Percentiles rank a stretch among this genome's conserved stretches.
phyloP scores from a whole-genome alignment of 2,113 vertebrate species.

The Sorex araneus region DNA sequence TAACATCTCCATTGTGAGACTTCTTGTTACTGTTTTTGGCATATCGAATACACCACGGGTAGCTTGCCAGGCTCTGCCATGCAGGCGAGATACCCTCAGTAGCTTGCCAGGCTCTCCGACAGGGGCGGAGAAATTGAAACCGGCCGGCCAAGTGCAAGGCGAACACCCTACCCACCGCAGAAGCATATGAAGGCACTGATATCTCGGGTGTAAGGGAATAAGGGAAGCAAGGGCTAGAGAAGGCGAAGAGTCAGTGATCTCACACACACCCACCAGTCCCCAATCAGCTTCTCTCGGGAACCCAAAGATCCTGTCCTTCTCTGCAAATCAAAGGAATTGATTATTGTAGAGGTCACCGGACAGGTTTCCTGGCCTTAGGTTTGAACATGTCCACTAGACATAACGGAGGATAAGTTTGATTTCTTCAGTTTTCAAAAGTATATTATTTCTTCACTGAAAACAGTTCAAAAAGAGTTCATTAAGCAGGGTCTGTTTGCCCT shows the following conservation, averaged over 20 bases:
- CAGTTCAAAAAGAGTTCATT: not conserved
- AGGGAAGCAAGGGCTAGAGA: not conserved
- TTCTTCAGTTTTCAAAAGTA: slow-evolving; percentile 7
- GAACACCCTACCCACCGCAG: too few species aligned
- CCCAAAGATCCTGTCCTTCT: not conserved
- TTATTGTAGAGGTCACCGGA: not conserved
- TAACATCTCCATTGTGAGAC: too few species aligned
- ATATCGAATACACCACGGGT: too few species aligned
- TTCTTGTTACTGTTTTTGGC: too few species aligned
- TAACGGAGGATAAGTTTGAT: not conserved
- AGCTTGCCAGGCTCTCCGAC: too few species aligned
- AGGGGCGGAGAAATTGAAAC: too few species aligned
- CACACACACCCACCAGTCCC: not conserved
- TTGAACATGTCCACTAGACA: not conserved
- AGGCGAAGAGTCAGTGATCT: not conserved
- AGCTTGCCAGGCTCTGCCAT: too few species aligned
- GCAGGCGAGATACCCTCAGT: too few species aligned
- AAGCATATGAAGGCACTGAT: not conserved
- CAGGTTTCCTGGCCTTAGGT: slow-evolving; percentile 10
- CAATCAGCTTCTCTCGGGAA: not conserved
- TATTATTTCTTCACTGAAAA: not conserved
- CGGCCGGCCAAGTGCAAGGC: too few species aligned
- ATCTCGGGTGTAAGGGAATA: not conserved
- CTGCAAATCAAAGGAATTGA: slow-evolving; percentile 7
- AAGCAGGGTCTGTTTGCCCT: not conserved